These are phyloP conservation scores for Phyllostomus discolor DNA, from an alignment of 2,113 vertebrate species.

Conservation along the genomic window DNA sequence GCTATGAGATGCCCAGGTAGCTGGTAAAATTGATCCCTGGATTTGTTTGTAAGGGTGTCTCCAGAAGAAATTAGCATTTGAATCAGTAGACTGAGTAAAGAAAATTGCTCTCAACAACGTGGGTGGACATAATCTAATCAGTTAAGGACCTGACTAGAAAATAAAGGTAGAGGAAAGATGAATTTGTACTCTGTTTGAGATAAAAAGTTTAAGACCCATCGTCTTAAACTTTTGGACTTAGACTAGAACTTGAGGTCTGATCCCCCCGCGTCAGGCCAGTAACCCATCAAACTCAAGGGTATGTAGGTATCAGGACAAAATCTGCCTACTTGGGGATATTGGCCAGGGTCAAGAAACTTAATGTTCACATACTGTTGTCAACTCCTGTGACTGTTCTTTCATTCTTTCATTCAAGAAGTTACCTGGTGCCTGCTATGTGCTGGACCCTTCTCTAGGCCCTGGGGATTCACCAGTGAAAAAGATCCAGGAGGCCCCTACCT, in stretches of 20 bases:
- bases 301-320: background rate
- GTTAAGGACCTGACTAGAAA: background rate
- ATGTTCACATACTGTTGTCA: background rate
- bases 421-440: background rate
- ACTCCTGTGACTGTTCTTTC: background rate
- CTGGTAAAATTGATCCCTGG: background rate
- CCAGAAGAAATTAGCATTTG: background rate
- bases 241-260: background rate
- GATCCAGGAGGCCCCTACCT: background rate
- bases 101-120: background rate
- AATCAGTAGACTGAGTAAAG: background rate
- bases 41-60: background rate
- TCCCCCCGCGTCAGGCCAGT: background rate
- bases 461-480: background rate
- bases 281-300: background rate
- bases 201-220: background rate
- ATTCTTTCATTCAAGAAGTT: background rate
- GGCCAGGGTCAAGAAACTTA: background rate
- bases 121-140: background rate
- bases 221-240: background rate
- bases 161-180: background rate
- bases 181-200: background rate
- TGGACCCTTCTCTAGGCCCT: background rate
- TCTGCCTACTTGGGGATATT: background rate
- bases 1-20: background rate